Evolutionary conservation across 2,888 invertebrate species (phyloP).

Genomic region (Helicoverpa assulta): DNA sequence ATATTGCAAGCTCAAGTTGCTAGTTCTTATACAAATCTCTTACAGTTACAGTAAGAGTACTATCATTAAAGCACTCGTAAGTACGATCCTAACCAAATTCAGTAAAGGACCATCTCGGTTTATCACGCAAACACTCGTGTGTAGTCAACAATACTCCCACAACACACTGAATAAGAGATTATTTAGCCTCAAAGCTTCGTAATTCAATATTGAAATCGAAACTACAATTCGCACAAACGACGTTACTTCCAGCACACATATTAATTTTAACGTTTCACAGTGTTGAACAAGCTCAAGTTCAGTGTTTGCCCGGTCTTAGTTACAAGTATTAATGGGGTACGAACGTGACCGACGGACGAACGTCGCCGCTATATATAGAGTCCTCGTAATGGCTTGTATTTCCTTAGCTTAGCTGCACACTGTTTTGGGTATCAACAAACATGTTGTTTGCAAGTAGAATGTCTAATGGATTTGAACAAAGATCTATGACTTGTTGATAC

Average conservation of each 20-base stretch:
- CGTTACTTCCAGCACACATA: slow-evolving; percentile 29
- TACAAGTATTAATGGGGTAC: slow-evolving; percentile 80
- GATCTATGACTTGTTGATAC: slow-evolving; percentile 13
- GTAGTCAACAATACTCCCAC: background rate
- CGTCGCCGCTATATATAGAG: slow-evolving; percentile 75
- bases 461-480: slow-evolving; percentile 36
- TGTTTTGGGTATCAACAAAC: slow-evolving; percentile 42
- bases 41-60: background rate
- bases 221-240: slow-evolving; percentile 27
- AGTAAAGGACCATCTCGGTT: background rate
- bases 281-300: slow-evolving; percentile 56
- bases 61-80: background rate
- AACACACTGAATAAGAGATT: background rate
- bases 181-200: background rate
- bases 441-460: slow-evolving; percentile 43
- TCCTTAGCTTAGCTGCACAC: slow-evolving; percentile 68
- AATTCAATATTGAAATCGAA: slow-evolving; percentile 32
- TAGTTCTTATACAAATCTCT: no score
- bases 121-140: background rate
- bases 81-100: background rate
- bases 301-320: slow-evolving; percentile 68
- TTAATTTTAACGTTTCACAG: slow-evolving; percentile 50
- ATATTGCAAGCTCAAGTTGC: no score
- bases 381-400: slow-evolving; percentile 77
- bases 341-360: slow-evolving; percentile 80